These are phyloP conservation scores for Priocnemis perturbator DNA, from an alignment of 2,888 invertebrate genomes.

Conservation along the genomic window DNA sequence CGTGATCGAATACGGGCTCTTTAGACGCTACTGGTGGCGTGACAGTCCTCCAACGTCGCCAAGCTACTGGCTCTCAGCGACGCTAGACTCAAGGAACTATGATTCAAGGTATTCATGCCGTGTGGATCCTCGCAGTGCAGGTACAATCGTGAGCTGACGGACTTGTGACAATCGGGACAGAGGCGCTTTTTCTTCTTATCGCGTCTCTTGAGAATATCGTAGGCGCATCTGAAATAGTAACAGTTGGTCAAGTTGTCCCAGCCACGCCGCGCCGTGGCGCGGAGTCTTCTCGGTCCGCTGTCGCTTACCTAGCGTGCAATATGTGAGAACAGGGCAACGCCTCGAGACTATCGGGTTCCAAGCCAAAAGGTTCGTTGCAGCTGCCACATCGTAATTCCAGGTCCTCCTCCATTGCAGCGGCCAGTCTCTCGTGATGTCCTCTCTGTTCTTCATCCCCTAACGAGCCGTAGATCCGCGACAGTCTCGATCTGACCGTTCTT, in stretches of 20 bases:
- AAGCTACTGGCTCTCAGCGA: constrained; percentile 73
- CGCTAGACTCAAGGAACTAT: constrained; percentile 76
- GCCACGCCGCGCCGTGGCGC: too few relatives aligned
- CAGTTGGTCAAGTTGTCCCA: too few relatives aligned
- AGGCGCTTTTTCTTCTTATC: constrained; percentile 81
- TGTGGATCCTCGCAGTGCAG: constrained; percentile 77
- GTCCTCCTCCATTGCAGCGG: constrained; percentile 80
- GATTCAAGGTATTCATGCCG: constrained; percentile 71
- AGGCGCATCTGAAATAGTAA: constrained; percentile 78
- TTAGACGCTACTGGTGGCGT: constrained; percentile 74
- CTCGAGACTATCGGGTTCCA: constrained; percentile 84
- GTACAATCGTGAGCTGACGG: constrained; percentile 82
- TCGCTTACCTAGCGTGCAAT: constrained; percentile 85
- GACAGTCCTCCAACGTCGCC: constrained; percentile 73
- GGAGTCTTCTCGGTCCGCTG: too few relatives aligned
- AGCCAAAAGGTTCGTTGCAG: constrained; percentile 86
- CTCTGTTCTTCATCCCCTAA: constrained; percentile 89
- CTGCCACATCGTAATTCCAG: constrained; percentile 88
- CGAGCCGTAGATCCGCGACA: constrained; percentile 88
- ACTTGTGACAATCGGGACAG: constrained; percentile 84
- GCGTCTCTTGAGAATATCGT: constrained; percentile 80
- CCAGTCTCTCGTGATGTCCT: constrained; percentile 85
- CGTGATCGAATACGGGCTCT: constrained; percentile 15
- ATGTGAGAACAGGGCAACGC: constrained; percentile 92
- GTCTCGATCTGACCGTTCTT: constrained; percentile 85